Percentiles rank a stretch among this genome's conserved stretches.
These are phyloP conservation scores for Forbesichthys agassizii DNA, from an alignment of 2,113 vertebrate species.

Conservation along the genomic window DNA sequence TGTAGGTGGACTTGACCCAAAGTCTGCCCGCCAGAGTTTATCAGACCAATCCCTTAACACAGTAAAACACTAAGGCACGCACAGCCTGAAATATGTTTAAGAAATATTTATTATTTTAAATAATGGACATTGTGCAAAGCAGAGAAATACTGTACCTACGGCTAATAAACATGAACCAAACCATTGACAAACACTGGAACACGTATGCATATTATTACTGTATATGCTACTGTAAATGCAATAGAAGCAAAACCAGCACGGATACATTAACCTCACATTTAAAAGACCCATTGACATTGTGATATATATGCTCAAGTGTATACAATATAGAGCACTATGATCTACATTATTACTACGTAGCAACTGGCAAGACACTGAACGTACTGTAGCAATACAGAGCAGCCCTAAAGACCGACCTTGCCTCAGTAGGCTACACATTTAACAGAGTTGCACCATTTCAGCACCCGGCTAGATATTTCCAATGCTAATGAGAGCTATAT, in stretches of 20 bases:
- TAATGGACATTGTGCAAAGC: constrained; percentile 37
- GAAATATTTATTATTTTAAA: constrained; percentile 47
- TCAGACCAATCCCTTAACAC: not conserved
- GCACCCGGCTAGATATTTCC: constrained; percentile 8
- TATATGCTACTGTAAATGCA: constrained; percentile 34
- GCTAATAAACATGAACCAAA: constrained; percentile 22
- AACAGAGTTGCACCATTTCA: constrained; percentile 23
- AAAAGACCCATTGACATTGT: constrained; percentile 7
- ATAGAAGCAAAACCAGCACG: constrained; percentile 33
- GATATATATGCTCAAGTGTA: not conserved
- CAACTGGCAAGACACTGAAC: constrained; percentile 45
- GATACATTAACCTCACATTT: constrained; percentile 27
- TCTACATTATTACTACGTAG: constrained; percentile 16
- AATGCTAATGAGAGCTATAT: constrained; percentile 25
- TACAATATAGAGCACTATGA: not conserved
- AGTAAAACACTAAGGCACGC: too few species aligned
- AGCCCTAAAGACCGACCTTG: not conserved
- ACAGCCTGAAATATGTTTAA: not conserved
- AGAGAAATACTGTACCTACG: constrained; percentile 15
- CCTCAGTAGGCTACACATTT: constrained; percentile 31
- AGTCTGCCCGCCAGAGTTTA: not conserved
- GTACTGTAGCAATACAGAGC: constrained; percentile 11
- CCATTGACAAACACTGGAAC: constrained; percentile 17
- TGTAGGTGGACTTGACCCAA: too few species aligned
- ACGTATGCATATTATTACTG: constrained; percentile 2